Conservation (phyloP, 2,888 invertebrate genomes). For the Ochropacha duplaris region DNA sequence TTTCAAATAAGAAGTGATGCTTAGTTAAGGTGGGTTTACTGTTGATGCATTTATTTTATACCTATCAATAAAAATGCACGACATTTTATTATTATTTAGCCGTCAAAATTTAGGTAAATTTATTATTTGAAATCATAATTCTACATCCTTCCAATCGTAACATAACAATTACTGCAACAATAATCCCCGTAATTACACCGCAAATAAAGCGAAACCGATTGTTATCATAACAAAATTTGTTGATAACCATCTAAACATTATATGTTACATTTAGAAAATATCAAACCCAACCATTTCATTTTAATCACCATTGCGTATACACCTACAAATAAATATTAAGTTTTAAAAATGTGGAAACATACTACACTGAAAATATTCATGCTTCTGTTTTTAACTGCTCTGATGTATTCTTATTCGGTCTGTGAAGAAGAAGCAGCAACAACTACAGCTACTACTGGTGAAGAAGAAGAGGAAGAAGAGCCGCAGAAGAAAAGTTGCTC, state of each 20-base stretch:
- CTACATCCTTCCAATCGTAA: background rate
- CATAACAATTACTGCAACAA: background rate
- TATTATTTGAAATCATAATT: background rate
- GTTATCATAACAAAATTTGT: background rate
- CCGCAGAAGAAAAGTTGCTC: slow-evolving; percentile 67
- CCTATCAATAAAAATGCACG: too few species aligned
- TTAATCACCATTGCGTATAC: background rate
- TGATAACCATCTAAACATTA: background rate
- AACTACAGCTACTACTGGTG: slow-evolving; percentile 52
- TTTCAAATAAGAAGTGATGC: background rate
- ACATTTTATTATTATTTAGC: too few species aligned
- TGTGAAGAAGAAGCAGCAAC: slow-evolving; percentile 62
- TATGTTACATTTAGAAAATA: background rate
- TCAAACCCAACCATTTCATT: background rate
- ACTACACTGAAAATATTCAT: slow-evolving; percentile 40
- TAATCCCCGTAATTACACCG: background rate
- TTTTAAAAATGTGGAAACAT: slow-evolving; percentile 34
- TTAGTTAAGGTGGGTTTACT: background rate
- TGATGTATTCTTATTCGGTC: slow-evolving; percentile 43
- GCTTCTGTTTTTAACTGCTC: slow-evolving; percentile 35
- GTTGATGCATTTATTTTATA: background rate
- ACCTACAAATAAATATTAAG: slow-evolving; percentile 4
- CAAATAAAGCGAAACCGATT: background rate
- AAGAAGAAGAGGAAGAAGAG: slow-evolving; percentile 70
- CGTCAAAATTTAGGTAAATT: too few species aligned